Evolutionary conservation across 2,113 vertebrate genomes (phyloP), one percentile per base, ranked within the genome.

Genomic region (Falcunculus frontatus): DNA sequence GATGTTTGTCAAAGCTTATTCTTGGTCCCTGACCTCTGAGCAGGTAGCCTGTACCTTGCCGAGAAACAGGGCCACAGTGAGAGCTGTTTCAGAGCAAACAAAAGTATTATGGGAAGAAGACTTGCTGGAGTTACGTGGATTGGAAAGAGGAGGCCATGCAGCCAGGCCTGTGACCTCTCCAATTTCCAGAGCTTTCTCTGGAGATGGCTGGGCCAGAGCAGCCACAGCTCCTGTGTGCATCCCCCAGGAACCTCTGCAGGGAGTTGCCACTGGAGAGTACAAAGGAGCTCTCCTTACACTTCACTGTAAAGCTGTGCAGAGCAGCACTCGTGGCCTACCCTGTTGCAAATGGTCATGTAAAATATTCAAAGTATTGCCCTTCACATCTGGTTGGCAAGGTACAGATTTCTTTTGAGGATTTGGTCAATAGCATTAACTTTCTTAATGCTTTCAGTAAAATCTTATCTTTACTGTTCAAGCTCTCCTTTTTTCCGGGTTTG

Each of bases 391-490:
- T 68, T 85, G 70, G 52, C 72, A 87, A 84, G 69, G 52, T 75
- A 56, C 30, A 73, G 37, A 30, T 86, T 80, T 89, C 17, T 76
- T 92, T 64, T 73, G 35, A 74, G 68, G 64, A 25, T 76, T 84
- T 87, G n/a, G 17, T 84, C 22, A 22, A 32, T 35, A 83, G 50
- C 25, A 16, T 56, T 22, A 74, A 52, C 27, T 56, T 93, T 46
- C 49, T 87, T 72, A 42, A 60, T 63, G 72, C 50, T 89, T 82
- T 90, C 55, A 89, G 63, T 39, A 35, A 47, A 92, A 65, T 85
- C 81, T 81, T 95, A 60, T 93, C 91, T 90, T 77, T 47, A 30
- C 62, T 74, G 53, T 46, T 91, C 67, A 76, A 81, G 64, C 22
- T 33, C 30, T 63, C 12, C 35, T 6, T 57, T 78, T 52, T 93